These are phyloP conservation scores for Arge pagana DNA, from an alignment of 2,888 invertebrate species.

Conservation along the genomic window DNA sequence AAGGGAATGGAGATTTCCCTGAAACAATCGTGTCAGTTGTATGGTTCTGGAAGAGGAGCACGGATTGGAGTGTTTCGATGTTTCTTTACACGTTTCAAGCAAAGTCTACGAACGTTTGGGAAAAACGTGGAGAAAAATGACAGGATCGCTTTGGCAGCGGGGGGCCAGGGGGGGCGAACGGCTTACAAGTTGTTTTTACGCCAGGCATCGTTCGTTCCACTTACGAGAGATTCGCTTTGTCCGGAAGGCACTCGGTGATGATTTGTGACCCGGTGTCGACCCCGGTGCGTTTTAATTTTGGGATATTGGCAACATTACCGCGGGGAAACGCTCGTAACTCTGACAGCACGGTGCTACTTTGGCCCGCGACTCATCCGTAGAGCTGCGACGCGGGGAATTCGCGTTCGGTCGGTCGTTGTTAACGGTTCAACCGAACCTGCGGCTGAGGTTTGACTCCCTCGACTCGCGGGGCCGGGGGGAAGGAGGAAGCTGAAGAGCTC, in stretches of 20 bases:
- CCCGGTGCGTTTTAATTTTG: constrained; percentile 44
- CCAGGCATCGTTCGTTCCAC: constrained; percentile 6
- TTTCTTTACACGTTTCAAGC: no score
- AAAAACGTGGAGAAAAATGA: no score
- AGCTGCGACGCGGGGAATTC: constrained; percentile 13
- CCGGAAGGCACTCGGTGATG: constrained; percentile 35
- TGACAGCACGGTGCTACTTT: constrained; percentile 15
- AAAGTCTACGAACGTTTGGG: no score
- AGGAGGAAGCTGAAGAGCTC: constrained; percentile 13
- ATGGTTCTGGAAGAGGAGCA: no score
- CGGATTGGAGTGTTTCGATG: no score
- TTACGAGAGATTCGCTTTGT: constrained; percentile 24
- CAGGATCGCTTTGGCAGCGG: no score
- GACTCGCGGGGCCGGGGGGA: constrained; percentile 5
- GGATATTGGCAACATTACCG: constrained; percentile 41
- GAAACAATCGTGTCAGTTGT: no score
- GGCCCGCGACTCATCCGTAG: constrained; percentile 9
- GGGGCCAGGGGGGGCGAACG: no score
- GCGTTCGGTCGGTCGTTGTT: constrained; percentile 18
- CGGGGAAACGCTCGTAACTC: constrained; percentile 21
- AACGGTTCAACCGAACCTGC: constrained; percentile 33
- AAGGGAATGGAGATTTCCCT: no score
- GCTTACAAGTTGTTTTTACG: constrained; percentile 15
- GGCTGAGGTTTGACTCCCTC: constrained; percentile 26
- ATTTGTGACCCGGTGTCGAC: constrained; percentile 39